Evolutionary conservation across 2,888 invertebrate genomes (phyloP).

Genomic region (Metellina segmentata): DNA sequence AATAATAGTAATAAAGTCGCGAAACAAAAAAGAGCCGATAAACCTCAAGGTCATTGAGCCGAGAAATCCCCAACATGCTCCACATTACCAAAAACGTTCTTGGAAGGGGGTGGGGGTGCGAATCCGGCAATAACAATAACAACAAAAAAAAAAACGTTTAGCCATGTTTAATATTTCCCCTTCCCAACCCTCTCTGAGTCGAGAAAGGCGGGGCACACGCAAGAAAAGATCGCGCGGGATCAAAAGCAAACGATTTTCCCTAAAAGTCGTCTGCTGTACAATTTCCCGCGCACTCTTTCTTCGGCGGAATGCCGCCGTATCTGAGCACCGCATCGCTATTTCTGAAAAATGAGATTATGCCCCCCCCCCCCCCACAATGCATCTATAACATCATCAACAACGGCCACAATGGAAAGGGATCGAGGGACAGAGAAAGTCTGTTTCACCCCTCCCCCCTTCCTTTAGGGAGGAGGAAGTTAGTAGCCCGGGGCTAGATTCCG

Average conservation of each 20-base stretch:
- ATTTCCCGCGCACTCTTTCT: background rate
- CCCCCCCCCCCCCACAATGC: slow-evolving; percentile 17
- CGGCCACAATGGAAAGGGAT: slow-evolving; percentile 18
- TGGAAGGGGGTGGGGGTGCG: background rate
- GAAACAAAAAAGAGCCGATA: background rate
- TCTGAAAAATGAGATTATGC: slow-evolving; percentile 52
- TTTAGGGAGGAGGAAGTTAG: slow-evolving; percentile 67
- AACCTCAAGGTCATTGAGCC: background rate
- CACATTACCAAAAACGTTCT: background rate
- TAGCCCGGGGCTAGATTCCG: slow-evolving; percentile 68
- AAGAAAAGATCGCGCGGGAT: background rate
- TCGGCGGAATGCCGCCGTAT: background rate
- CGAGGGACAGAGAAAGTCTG: slow-evolving; percentile 17
- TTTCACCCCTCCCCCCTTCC: slow-evolving; percentile 5
- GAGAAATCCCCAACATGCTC: background rate
- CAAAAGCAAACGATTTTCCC: slow-evolving; percentile 21
- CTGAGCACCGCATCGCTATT: slow-evolving; percentile 24
- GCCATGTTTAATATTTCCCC: too few relatives aligned
- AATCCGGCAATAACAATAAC: background rate
- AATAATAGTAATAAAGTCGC: background rate
- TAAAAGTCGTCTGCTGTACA: background rate
- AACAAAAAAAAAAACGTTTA: background rate
- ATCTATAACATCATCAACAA: slow-evolving; percentile 33
- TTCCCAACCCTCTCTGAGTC: too few relatives aligned
- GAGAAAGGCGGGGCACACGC: too few relatives aligned